Percentiles rank a stretch among this genome's conserved stretches.
Conservation (phyloP, 2,888 invertebrate species). For the Auanema sp. region DNA sequence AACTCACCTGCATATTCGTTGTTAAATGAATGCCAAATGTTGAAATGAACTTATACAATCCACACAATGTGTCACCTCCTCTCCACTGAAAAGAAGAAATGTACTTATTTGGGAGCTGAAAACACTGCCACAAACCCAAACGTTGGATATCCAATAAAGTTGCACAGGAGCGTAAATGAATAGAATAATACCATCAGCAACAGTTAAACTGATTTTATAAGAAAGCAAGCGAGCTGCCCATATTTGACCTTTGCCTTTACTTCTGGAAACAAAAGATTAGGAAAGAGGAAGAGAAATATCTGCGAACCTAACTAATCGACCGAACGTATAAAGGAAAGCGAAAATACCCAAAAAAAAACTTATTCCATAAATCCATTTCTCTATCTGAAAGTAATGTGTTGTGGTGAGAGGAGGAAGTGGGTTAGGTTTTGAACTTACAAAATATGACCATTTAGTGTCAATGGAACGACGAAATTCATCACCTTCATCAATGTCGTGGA, state of each 20-base stretch:
- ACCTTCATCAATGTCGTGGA: no score
- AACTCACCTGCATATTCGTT: conserved; percentile 45
- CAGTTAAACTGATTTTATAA: conserved; percentile 43
- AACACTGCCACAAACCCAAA: conserved; percentile 30
- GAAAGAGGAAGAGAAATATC: neutral
- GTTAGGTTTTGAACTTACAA: no score
- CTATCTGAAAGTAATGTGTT: conserved; percentile 26
- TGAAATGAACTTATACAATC: conserved; percentile 45
- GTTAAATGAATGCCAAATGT: conserved; percentile 50
- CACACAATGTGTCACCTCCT: conserved; percentile 40
- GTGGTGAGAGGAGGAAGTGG: no score
- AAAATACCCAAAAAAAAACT: conserved; percentile 34
- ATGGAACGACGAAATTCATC: no score
- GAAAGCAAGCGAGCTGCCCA: conserved; percentile 43
- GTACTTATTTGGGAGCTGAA: neutral
- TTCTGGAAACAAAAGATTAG: conserved; percentile 21
- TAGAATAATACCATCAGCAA: conserved; percentile 45
- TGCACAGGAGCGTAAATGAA: conserved; percentile 51
- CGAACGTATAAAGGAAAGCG: conserved; percentile 35
- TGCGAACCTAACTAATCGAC: conserved; percentile 23
- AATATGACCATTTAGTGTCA: no score
- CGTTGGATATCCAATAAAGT: conserved; percentile 43
- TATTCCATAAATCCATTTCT: conserved; percentile 43
- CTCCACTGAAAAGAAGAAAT: conserved; percentile 38
- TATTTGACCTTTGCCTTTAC: conserved; percentile 30